These are phyloP conservation scores for Drusus annulatus DNA, from an alignment of 1,140 invertebrate species.

Conservation along the genomic window DNA sequence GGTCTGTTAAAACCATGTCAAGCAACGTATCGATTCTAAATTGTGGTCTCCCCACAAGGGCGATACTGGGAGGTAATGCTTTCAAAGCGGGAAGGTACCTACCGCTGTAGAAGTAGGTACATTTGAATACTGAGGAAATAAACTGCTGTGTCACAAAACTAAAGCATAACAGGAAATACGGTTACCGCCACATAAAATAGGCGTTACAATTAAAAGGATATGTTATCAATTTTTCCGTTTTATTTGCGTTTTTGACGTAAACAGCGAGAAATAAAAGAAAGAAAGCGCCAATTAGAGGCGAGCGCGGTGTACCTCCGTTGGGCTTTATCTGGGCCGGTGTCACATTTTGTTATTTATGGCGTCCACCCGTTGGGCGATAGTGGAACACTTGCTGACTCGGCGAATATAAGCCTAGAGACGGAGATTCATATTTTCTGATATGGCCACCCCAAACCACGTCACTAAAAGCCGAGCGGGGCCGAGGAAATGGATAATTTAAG, in stretches of 20 bases:
- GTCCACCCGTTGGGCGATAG: conserved; percentile 20
- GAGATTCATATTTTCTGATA: conserved; percentile 21
- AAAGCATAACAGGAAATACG: too few species aligned
- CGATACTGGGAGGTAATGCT: too few species aligned
- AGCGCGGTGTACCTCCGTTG: background rate
- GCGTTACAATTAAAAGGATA: too few species aligned
- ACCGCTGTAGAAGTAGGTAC: too few species aligned
- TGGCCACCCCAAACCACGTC: conserved; percentile 7
- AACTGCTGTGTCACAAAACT: too few species aligned
- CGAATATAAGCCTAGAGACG: conserved; percentile 13
- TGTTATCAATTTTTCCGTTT: background rate
- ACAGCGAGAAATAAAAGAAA: conserved; percentile 20
- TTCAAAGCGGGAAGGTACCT: too few species aligned
- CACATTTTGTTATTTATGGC: conserved; percentile 30
- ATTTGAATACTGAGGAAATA: too few species aligned
- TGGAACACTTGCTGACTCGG: conserved; percentile 6
- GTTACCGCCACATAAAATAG: too few species aligned
- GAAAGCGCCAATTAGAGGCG: conserved; percentile 21
- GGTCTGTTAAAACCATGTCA: too few species aligned
- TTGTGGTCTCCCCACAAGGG: too few species aligned
- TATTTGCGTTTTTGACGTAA: background rate
- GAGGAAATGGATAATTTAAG: background rate
- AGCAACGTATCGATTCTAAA: too few species aligned
- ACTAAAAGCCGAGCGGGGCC: background rate
- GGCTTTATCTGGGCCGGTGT: background rate